Evolutionary conservation across 2,113 vertebrate species (phyloP), one percentile per base, ranked within the genome.

Genomic region (Aspiorhynchus laticeps): DNA sequence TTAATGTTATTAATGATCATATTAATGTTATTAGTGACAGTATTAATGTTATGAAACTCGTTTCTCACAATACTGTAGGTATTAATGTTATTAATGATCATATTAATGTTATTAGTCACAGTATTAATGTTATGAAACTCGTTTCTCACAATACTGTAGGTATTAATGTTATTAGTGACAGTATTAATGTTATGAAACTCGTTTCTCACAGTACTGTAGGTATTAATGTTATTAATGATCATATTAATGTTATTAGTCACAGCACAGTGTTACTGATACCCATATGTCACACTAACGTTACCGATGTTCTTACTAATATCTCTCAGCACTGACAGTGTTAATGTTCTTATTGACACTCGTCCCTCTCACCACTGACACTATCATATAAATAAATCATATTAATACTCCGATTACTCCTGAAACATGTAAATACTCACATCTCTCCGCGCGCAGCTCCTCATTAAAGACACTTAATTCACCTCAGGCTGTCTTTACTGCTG

Each of bases 401-500:
- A 78, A 31, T 53, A 78, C 48, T 21, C 26, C 0, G 36, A 24
- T 43, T 15, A 26, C 24, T 17, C 6, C 12, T 75, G 6, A 78
- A 51, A 21, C 48, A 33, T 78, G 28, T 56, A 56, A 78, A 78
- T 7, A 78, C 76, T 78, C 48, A 78, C 76, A 53, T 31, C 46
- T 9, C 46, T 33, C 41, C 14, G 43, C 74, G 41, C 74, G 74
- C 69, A n/a, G 14, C 74, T 28, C 26, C 28, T 78, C 76, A 53
- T 53, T 8, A 61, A 36, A 4, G 31, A 46, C 2, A 26, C 33
- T 17, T n/a, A 15, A 36, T 38, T 59, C 51, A 17, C 78, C 51
- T 61, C 21, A 26, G 33, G 5, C 21, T 17, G 7, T 36, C 28
- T 79, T n/a, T 36, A 24, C 1, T 0, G 53, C 2, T 80, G 31